Evolutionary conservation across 2,797 vertebrate genomes (phyloP).

Genomic region (Sebastes taczanowskii): DNA sequence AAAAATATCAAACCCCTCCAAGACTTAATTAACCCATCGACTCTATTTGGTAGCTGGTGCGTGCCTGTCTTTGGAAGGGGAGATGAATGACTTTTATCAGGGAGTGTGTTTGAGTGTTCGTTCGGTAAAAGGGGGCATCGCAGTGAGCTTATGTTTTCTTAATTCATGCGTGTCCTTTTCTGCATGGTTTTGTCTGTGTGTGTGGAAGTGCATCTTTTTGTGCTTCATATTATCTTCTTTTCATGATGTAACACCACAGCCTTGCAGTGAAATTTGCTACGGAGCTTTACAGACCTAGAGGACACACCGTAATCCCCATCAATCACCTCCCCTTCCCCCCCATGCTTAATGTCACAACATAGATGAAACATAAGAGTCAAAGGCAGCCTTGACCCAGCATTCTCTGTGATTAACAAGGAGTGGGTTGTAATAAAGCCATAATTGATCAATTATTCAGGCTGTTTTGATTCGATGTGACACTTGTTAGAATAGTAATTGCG

Average conservation of each 20-base stretch:
- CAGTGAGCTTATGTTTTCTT: neutral
- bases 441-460: slow-evolving; percentile 54
- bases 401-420: slow-evolving; percentile 28
- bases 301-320: slow-evolving; percentile 3
- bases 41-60: slow-evolving; percentile 69
- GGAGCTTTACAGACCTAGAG: neutral
- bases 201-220: neutral
- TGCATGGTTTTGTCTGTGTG: neutral
- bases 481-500: slow-evolving; percentile 11
- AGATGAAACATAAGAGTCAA: slow-evolving; percentile 22
- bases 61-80: slow-evolving; percentile 52
- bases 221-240: neutral
- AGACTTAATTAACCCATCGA: slow-evolving; percentile 86
- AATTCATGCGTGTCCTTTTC: neutral
- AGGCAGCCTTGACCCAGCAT: slow-evolving; percentile 15
- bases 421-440: slow-evolving; percentile 29
- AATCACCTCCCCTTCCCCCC: neutral
- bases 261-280: neutral
- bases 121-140: neutral
- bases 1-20: slow-evolving; percentile 87
- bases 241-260: neutral
- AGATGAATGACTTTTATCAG: slow-evolving; percentile 68
- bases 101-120: slow-evolving; percentile 13
- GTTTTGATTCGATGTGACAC: slow-evolving; percentile 38
- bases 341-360: neutral